Evolutionary conservation across 2,888 invertebrate species (phyloP), one percentile per base, ranked within the genome.

Genomic region (Microctonus aethiopoides): DNA sequence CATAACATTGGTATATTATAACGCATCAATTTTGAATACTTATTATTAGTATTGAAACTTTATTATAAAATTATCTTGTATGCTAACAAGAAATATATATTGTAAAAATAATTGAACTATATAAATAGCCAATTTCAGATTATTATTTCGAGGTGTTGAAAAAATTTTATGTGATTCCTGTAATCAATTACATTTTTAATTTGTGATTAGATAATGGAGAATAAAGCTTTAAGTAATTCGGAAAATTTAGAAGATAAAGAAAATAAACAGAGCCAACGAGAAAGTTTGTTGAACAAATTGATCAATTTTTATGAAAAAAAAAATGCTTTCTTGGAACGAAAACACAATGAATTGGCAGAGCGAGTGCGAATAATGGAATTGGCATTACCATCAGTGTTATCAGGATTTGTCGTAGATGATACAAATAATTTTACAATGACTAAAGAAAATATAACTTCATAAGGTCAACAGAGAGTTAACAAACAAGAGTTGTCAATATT

Each of bases 281-380:
- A 24, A n/a, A 78, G 75, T 68, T 81, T 79, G 56, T 83, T 81
- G 80, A 77, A 77, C 54, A 57, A 72, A 16, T 52, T 83, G 52
- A 69, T 83, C 13, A 77, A 69, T 16, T 76, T 72, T 46, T 82
- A 81, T 51, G 81, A 83, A 54, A 77, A 76, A 36, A 75, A 77
- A 62, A 82, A 78, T 60, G 83, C 79, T 4, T 77, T 77, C 1
- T 74, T 81, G 57, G 78, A 81, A 52, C 76, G 68, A 56, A 78
- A 77, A 24, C 80, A 79, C 41, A 77, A 76, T 6, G 80, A 73
- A 26, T 70, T 83, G 11, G 68, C 73, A 6, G 80, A 81, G 57
- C 77, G 78, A 63, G 78, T 83, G 6, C 75, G 75, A 52, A 79
- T 81, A 41, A 82, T 82, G 78, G 83, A 82, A 54, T 80, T 78